Conservation (phyloP, 2,113 vertebrate genomes). For the Okapia johnstoni region DNA sequence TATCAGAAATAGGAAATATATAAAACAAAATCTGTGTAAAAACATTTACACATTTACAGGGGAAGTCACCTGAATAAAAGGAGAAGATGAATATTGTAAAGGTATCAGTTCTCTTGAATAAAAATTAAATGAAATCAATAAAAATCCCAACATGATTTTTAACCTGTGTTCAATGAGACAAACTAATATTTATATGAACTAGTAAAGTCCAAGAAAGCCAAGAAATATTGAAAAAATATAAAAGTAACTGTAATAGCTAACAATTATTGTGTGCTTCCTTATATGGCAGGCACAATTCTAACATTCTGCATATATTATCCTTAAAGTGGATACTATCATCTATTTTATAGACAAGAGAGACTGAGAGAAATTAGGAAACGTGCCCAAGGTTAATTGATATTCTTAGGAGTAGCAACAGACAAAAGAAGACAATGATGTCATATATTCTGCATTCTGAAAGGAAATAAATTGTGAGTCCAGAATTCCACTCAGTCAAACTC, state of each 20-base stretch:
- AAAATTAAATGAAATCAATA: background rate
- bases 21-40: background rate
- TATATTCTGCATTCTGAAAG: background rate
- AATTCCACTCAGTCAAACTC: background rate
- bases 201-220: background rate
- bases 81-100: background rate
- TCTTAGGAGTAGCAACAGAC: background rate
- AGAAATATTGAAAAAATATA: background rate
- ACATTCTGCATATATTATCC: background rate
- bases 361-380: background rate
- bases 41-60: background rate
- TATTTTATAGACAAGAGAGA: background rate
- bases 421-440: background rate
- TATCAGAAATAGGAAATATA: background rate
- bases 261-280: background rate
- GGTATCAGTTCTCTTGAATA: background rate
- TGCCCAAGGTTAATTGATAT: background rate
- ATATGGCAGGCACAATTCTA: background rate
- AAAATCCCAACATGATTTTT: background rate
- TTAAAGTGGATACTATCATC: background rate
- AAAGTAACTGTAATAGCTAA: background rate
- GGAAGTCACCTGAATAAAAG: background rate
- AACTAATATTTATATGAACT: background rate
- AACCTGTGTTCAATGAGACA: background rate
- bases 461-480: background rate